These are phyloP conservation scores for Peromyscus nudipes DNA, from an alignment of 2,797 vertebrate species.

Conservation along the genomic window DNA sequence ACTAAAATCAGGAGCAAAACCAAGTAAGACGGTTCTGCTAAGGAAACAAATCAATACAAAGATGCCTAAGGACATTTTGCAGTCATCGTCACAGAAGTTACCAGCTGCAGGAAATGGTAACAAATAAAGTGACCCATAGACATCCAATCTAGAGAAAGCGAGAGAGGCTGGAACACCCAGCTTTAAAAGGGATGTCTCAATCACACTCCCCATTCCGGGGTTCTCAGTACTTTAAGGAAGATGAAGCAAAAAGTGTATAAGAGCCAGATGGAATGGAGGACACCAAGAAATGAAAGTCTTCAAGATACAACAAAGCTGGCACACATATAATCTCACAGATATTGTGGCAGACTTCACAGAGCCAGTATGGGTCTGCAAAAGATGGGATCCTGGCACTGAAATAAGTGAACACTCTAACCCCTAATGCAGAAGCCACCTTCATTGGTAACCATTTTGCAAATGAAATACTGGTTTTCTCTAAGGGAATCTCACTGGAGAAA, in stretches of 20 bases:
- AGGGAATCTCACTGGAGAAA: not conserved
- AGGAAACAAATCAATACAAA: not conserved
- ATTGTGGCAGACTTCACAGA: not conserved
- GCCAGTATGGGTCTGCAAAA: not conserved
- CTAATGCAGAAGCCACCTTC: not conserved
- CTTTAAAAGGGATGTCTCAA: not conserved
- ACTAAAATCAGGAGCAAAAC: not conserved
- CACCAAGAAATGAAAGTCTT: not conserved
- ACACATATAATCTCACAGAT: not conserved
- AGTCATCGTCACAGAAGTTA: not conserved
- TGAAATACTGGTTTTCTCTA: not conserved
- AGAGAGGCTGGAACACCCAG: not conserved
- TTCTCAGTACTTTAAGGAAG: not conserved
- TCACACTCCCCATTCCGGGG: accelerated
- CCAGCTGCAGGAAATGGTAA: not conserved
- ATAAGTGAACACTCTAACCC: not conserved
- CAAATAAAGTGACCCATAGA: not conserved
- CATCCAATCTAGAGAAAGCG: not conserved
- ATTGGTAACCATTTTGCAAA: not conserved
- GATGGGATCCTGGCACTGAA: not conserved
- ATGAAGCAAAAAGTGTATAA: not conserved
- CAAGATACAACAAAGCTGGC: not conserved
- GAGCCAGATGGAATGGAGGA: not conserved
- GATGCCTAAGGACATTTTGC: not conserved
- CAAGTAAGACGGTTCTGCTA: not conserved